These are phyloP conservation scores for Drosophila mayaguana DNA, from an alignment of 2,888 invertebrate species.

Conservation along the genomic window DNA sequence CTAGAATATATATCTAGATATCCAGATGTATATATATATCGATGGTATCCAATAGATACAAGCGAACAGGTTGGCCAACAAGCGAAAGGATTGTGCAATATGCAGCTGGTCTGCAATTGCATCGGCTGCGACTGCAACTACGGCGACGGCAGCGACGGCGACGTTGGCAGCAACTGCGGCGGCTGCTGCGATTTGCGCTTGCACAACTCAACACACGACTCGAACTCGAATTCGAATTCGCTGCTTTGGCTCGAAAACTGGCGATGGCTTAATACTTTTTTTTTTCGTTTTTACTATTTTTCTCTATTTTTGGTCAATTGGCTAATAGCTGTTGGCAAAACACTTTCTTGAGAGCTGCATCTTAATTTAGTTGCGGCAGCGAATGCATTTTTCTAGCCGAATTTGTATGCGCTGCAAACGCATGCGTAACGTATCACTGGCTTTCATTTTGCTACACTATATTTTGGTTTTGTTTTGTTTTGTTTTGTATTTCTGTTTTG, in stretches of 20 bases:
- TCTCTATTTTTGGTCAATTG: slow-evolving; percentile 61
- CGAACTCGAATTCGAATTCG: slow-evolving; percentile 39
- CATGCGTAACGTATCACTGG: slow-evolving; percentile 72
- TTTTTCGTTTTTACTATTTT: slow-evolving; percentile 11
- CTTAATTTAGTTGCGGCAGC: slow-evolving; percentile 25
- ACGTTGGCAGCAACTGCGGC: slow-evolving; percentile 17
- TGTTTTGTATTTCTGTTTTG: slow-evolving; percentile 2
- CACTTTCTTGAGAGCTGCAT: slow-evolving; percentile 57
- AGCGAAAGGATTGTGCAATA: slow-evolving; percentile 78
- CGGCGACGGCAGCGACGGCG: slow-evolving; percentile 7
- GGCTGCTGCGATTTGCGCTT: slow-evolving; percentile 60
- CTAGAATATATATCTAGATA: background rate
- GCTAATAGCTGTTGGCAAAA: slow-evolving; percentile 62
- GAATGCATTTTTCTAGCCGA: slow-evolving; percentile 30
- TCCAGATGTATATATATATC: background rate
- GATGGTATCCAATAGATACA: slow-evolving; percentile 45
- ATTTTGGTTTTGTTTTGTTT: slow-evolving; percentile 16
- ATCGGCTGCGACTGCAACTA: slow-evolving; percentile 24
- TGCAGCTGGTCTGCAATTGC: slow-evolving; percentile 63
- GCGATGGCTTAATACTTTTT: slow-evolving; percentile 52
- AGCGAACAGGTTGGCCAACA: slow-evolving; percentile 69
- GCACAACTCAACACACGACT: slow-evolving; percentile 61
- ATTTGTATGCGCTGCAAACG: slow-evolving; percentile 61
- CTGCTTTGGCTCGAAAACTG: slow-evolving; percentile 19
- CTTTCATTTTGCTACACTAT: slow-evolving; percentile 66